Evolutionary conservation across 2,888 invertebrate species (phyloP).

Genomic region (Drosophila greeni): DNA sequence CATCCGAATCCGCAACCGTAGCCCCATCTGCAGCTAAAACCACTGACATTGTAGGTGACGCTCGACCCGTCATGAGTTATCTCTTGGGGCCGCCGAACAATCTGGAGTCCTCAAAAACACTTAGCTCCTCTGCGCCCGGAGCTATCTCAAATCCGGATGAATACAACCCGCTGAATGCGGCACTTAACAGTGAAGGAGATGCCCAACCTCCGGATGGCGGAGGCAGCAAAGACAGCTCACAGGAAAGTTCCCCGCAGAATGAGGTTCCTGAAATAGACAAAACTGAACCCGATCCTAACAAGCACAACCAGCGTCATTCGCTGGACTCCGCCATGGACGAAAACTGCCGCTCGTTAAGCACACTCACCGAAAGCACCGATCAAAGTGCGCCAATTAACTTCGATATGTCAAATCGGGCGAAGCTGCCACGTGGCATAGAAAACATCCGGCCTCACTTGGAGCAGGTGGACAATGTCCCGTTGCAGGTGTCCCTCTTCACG

Average conservation of each 20-base stretch:
- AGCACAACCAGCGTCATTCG: slow-evolving; percentile 78
- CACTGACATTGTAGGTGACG: slow-evolving; percentile 67
- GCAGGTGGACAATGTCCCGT: slow-evolving; percentile 97
- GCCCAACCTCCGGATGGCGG: slow-evolving; percentile 30
- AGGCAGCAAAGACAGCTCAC: slow-evolving; percentile 40
- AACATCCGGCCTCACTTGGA: slow-evolving; percentile 97
- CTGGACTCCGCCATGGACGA: slow-evolving; percentile 81
- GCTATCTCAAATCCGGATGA: slow-evolving; percentile 82
- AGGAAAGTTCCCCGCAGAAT: slow-evolving; percentile 23
- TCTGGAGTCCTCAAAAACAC: slow-evolving; percentile 85
- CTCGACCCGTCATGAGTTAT: slow-evolving; percentile 71
- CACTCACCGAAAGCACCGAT: slow-evolving; percentile 92
- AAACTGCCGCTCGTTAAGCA: slow-evolving; percentile 90
- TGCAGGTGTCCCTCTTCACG: slow-evolving; percentile 97
- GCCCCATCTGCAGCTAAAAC: slow-evolving; percentile 46
- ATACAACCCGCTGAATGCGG: slow-evolving; percentile 61
- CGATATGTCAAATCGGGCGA: slow-evolving; percentile 95
- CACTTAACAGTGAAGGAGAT: slow-evolving; percentile 22
- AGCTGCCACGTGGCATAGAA: slow-evolving; percentile 96
- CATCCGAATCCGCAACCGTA: slow-evolving; percentile 46
- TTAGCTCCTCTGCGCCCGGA: slow-evolving; percentile 92
- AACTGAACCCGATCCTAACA: slow-evolving; percentile 33
- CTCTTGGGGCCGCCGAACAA: slow-evolving; percentile 78
- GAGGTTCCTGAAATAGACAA: slow-evolving; percentile 21
- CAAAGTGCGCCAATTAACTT: slow-evolving; percentile 94